Evolutionary conservation across 2,888 invertebrate species (phyloP).

Genomic region (Lasioglossum morio): DNA sequence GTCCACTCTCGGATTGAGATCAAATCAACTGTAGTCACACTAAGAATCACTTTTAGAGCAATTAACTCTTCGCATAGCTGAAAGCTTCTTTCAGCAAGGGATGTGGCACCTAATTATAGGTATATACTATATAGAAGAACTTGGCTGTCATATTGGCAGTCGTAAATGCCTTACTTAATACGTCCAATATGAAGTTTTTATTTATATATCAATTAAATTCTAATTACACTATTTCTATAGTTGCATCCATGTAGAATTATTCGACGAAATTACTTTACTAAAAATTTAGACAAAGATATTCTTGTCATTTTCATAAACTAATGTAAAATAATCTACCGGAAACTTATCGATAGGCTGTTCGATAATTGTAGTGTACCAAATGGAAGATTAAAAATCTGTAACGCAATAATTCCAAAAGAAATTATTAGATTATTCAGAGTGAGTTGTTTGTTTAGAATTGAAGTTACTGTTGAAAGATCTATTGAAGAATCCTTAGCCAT

Average conservation of each 20-base stretch:
- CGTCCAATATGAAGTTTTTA: not conserved
- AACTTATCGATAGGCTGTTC: too few species aligned
- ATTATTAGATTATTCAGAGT: too few species aligned
- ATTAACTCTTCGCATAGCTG: slow-evolving; percentile 1
- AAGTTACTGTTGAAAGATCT: too few species aligned
- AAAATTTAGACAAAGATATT: too few species aligned
- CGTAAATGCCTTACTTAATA: not conserved
- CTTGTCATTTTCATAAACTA: not conserved
- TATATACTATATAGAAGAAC: not conserved
- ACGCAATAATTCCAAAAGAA: too few species aligned
- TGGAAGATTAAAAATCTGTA: too few species aligned
- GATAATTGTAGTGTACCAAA: too few species aligned
- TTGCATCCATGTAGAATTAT: not conserved
- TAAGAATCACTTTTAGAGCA: not conserved
- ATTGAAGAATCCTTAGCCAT: too few species aligned
- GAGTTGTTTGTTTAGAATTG: too few species aligned
- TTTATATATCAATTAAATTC: not conserved
- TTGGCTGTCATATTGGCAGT: not conserved
- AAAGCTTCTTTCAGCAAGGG: not conserved
- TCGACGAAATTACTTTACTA: not conserved
- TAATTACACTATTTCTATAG: not conserved
- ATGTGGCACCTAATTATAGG: not conserved
- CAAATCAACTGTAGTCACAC: not conserved
- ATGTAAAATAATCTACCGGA: not conserved
- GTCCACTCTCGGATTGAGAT: not conserved